Percentiles rank a stretch among this genome's conserved stretches.
Conservation (phyloP, 2,888 invertebrate genomes). For the Phragmatobia fuliginosa region DNA sequence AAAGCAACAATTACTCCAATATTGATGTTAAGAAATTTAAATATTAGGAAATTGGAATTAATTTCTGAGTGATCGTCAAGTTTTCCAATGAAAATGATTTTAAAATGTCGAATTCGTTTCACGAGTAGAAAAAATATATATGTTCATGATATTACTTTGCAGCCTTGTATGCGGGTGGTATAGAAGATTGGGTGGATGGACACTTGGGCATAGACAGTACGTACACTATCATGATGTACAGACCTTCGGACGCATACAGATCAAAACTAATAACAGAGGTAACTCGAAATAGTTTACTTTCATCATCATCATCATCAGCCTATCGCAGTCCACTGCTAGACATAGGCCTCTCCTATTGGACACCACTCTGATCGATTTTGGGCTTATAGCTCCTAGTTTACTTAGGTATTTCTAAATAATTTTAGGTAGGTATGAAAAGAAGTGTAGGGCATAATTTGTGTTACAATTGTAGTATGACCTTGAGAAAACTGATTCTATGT, state of each 20-base stretch:
- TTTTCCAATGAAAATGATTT: no score
- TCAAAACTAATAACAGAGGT: slow-evolving; percentile 73
- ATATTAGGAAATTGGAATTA: no score
- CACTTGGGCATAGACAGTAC: slow-evolving; percentile 81
- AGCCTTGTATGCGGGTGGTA: slow-evolving; percentile 81
- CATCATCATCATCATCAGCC: no score
- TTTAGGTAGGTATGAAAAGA: not conserved
- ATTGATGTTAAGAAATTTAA: no score
- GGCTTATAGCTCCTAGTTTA: no score
- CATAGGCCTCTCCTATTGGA: no score
- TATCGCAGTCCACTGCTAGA: no score
- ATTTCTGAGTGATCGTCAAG: no score
- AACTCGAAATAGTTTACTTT: not conserved
- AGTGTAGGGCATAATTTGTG: not conserved
- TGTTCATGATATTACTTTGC: slow-evolving; percentile 21
- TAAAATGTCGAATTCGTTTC: no score
- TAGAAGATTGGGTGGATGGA: slow-evolving; percentile 82
- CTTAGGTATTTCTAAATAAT: not conserved
- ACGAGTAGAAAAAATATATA: no score
- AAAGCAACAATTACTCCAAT: no score
- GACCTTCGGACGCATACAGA: slow-evolving; percentile 69
- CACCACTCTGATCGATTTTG: no score
- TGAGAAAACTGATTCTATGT: not conserved
- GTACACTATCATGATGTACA: slow-evolving; percentile 78
- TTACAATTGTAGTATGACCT: not conserved